Evolutionary conservation across 2,797 vertebrate genomes (phyloP), one percentile per base, ranked within the genome.

Genomic region (Eulemur rubriventer): DNA sequence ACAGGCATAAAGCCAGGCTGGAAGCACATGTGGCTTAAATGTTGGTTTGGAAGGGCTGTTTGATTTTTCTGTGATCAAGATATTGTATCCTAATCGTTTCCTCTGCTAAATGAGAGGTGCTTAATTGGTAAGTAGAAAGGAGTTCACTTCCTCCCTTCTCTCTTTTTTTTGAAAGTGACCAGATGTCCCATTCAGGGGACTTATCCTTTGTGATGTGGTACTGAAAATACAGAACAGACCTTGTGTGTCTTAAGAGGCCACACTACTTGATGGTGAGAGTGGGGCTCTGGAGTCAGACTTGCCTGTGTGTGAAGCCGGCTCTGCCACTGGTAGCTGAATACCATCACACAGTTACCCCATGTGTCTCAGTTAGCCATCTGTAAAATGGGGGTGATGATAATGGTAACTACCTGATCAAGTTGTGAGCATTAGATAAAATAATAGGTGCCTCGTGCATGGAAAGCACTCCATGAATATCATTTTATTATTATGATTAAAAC

Each of bases 21-120:
- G 22, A 95, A 95, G 61, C 17, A 81, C 94, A 92, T 52, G 76
- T 46, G 61, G 33, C 55, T 90, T 81, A 93, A 50, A 70, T 78
- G 72, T 84, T 94, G 48, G 41, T 81, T 95, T 78, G 92, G 41
- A 96, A 92, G 33, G 50, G 46, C 88, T 11, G 2, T 94, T 88
- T 91, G 48, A 90, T 88, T 95, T 96, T 97, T 92, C 94, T 94
- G 96, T 80, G 91, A 84, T 92, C 43, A 55, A 88, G 95, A 69
- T 95, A 95, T 24, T 84, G 52, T 84, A 92, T 57, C 59, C 84
- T 90, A 95, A 96, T 75, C 90, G 81, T 81, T 96, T 90, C 95
- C 85, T 92, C 86, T 95, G 57, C 90, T 95, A 94, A 91, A 81
- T 79, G 35, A 90, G 88, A 28, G 18, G 50, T 83, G 52, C 72